These are phyloP conservation scores for Lepus europaeus DNA, from an alignment of 2,113 vertebrate species.

Conservation along the genomic window DNA sequence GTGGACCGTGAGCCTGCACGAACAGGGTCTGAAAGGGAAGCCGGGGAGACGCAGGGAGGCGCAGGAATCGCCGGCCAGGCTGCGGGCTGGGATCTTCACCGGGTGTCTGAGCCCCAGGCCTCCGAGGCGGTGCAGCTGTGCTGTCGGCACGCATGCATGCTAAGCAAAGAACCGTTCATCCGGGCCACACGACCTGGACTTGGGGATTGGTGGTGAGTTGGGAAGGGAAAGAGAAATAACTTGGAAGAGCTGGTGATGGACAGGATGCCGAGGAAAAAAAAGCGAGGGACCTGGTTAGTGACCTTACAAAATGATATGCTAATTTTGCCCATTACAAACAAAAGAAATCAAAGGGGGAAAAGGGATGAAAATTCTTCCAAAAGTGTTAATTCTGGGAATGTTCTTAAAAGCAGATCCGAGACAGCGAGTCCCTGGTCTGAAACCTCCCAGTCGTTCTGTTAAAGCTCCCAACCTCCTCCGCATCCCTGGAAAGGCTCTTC, in stretches of 20 bases:
- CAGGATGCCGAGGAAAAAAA: neutral
- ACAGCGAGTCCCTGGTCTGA: conserved; percentile 4
- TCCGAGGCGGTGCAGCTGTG: neutral
- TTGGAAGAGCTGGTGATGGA: neutral
- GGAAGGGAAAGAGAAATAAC: neutral
- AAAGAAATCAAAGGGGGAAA: neutral
- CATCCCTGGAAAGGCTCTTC: neutral
- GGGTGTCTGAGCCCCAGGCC: neutral
- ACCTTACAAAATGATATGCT: neutral
- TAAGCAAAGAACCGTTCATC: neutral
- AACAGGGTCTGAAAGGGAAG: neutral
- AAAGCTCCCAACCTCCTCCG: neutral
- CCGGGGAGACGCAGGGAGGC: neutral
- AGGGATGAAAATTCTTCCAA: neutral
- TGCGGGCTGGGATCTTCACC: neutral
- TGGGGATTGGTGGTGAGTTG: neutral
- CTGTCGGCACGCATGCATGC: neutral
- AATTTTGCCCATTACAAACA: neutral
- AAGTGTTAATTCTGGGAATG: neutral
- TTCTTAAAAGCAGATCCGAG: conserved; percentile 16
- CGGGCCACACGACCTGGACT: neutral
- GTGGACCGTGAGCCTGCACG: neutral
- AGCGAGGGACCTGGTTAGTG: neutral
- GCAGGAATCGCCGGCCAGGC: neutral
- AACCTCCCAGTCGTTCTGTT: neutral